phyloP scores from a whole-genome alignment of 2,113 vertebrate species.

The Dipodomys merriami region DNA sequence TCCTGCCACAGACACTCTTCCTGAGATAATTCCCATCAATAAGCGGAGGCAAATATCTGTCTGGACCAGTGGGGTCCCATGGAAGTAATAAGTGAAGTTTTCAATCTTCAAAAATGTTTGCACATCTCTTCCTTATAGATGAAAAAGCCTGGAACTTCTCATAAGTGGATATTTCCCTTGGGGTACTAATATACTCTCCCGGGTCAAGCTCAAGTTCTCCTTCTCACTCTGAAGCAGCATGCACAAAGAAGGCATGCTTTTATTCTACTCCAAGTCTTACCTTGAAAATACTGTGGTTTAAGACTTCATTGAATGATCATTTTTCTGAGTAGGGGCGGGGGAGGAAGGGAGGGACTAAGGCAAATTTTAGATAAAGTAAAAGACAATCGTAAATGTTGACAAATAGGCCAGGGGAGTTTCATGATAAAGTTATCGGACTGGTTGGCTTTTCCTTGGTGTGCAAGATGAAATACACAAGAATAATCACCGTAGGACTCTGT shows the following conservation, averaged over 20 bases:
- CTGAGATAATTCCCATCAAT: conserved; percentile 29
- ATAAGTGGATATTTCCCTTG: conserved; percentile 60
- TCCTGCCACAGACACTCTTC: conserved; percentile 9
- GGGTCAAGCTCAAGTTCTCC: background rate
- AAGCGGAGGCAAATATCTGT: conserved; percentile 57
- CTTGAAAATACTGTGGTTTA: conserved; percentile 53
- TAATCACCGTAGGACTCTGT: conserved; percentile 40
- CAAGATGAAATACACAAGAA: background rate
- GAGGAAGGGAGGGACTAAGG: background rate
- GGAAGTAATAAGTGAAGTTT: conserved; percentile 72
- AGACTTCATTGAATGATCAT: conserved; percentile 15
- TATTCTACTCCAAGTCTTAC: background rate
- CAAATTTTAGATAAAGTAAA: conserved; percentile 46
- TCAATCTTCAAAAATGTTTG: conserved; percentile 66
- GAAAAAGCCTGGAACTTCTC: conserved; percentile 55
- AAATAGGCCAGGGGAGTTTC: background rate
- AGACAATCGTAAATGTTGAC: conserved; percentile 67
- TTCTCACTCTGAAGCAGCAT: background rate
- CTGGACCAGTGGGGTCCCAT: conserved; percentile 39
- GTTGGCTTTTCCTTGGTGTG: background rate
- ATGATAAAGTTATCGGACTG: conserved; percentile 9
- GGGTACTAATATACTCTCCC: conserved; percentile 15
- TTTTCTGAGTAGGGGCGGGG: conserved; percentile 34
- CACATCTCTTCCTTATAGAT: conserved; percentile 36
- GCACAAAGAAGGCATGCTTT: conserved; percentile 54